Evolutionary conservation across 1,140 invertebrate species (phyloP).

Genomic region (Nasonia vitripennis): DNA sequence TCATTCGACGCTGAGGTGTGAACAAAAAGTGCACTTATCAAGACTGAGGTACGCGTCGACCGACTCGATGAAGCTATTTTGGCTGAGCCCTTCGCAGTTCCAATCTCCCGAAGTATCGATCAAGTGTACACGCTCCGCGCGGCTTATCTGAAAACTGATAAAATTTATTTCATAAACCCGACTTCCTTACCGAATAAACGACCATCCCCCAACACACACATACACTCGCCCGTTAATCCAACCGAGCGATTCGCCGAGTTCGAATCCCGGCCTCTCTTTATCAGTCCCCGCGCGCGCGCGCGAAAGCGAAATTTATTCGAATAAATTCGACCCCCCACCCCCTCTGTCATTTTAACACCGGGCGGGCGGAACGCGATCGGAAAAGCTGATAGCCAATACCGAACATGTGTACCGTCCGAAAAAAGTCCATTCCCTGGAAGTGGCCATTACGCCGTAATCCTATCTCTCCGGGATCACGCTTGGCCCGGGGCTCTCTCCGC

Average conservation of each 20-base stretch:
- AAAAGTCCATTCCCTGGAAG: conserved; percentile 35
- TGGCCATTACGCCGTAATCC: conserved; percentile 21
- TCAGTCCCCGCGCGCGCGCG: not conserved
- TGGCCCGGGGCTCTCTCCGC: too few relatives aligned
- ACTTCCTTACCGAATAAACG: too few relatives aligned
- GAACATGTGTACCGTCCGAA: conserved; percentile 9
- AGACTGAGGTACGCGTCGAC: too few relatives aligned
- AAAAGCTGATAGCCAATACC: conserved; percentile 20
- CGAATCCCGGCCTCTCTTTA: not conserved
- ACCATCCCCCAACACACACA: too few relatives aligned
- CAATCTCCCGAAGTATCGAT: too few relatives aligned
- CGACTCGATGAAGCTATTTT: too few relatives aligned
- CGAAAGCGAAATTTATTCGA: not conserved
- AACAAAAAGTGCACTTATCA: too few relatives aligned
- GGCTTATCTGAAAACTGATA: too few relatives aligned
- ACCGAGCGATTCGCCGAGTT: too few relatives aligned
- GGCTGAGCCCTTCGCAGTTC: too few relatives aligned
- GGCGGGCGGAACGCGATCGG: not conserved
- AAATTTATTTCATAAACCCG: conserved; percentile 1
- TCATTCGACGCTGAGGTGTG: conserved; percentile 11
- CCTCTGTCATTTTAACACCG: not conserved
- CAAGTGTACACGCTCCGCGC: too few relatives aligned
- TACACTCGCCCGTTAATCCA: too few relatives aligned
- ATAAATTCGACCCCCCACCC: not conserved
- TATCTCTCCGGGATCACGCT: not conserved